These are phyloP conservation scores for Sorex araneus DNA, from an alignment of 2,113 vertebrate species.

Conservation along the genomic window DNA sequence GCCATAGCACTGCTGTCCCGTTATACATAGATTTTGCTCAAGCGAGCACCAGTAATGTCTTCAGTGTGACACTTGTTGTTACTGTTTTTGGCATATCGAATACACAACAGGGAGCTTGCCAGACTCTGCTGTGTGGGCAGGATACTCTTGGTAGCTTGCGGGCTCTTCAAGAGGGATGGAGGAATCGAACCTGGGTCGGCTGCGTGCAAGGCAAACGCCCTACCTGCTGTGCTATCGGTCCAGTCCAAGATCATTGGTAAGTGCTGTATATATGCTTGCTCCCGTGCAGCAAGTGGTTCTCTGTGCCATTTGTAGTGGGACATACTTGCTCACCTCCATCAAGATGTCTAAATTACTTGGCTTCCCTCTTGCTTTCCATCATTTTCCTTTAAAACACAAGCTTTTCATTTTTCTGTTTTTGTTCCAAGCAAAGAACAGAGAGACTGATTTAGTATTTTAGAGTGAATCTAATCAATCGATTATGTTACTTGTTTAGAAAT, in stretches of 20 bases:
- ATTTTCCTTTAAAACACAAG: slow-evolving; percentile 55
- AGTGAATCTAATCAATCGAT: neutral
- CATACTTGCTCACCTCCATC: slow-evolving; percentile 44
- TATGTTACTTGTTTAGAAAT: slow-evolving; percentile 7
- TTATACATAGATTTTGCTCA: too few relatives aligned
- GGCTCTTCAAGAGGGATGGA: too few relatives aligned
- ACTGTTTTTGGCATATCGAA: too few relatives aligned
- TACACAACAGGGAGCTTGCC: too few relatives aligned
- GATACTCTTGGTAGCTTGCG: too few relatives aligned
- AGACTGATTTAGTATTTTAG: neutral
- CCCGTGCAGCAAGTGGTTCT: slow-evolving; percentile 51
- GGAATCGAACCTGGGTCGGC: too few relatives aligned
- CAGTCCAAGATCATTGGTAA: slow-evolving; percentile 81
- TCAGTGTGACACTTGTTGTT: too few relatives aligned
- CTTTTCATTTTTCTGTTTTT: slow-evolving; percentile 3
- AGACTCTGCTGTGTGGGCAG: too few relatives aligned
- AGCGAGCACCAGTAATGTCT: too few relatives aligned
- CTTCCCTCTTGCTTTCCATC: slow-evolving; percentile 53
- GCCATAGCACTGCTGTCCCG: too few relatives aligned
- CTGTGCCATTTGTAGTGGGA: slow-evolving; percentile 43
- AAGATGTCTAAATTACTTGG: neutral
- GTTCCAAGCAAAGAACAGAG: slow-evolving; percentile 16
- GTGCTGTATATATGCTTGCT: slow-evolving; percentile 72
- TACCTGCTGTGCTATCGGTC: too few relatives aligned
- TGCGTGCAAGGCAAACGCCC: too few relatives aligned